A percentile compares a stretch with the other conserved stretches of the same genome.
These are phyloP conservation scores for Azemiops feae DNA, from an alignment of 2,113 vertebrate species.

Conservation along the genomic window DNA sequence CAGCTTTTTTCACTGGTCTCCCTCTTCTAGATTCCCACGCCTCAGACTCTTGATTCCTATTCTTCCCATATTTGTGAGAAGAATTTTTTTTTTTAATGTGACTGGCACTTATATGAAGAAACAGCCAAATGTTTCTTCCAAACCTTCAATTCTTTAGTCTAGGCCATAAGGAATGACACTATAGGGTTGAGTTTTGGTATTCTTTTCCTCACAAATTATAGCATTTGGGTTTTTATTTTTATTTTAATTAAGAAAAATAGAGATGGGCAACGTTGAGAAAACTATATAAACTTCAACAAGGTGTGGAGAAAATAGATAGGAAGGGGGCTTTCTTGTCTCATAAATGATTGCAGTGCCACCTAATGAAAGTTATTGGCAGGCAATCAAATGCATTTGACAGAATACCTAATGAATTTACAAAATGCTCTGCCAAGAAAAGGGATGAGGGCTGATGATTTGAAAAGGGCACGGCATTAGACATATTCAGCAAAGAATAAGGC, in stretches of 20 bases:
- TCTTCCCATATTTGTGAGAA: background rate
- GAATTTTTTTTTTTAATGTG: background rate
- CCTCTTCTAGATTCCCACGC: background rate
- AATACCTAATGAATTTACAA: background rate
- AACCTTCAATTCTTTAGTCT: background rate
- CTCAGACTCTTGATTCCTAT: background rate
- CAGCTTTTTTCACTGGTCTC: background rate
- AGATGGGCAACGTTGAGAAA: background rate
- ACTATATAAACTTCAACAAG: background rate
- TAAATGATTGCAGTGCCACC: background rate
- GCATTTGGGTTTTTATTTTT: background rate
- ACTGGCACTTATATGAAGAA: background rate
- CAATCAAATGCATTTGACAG: background rate
- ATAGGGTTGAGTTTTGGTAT: background rate
- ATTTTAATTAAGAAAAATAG: background rate
- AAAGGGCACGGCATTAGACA: background rate
- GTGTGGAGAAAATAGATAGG: background rate
- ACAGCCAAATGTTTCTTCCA: background rate
- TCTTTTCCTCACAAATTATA: background rate
- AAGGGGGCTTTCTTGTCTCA: background rate
- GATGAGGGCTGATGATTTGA: background rate
- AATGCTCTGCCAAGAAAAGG: background rate
- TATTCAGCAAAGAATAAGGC: background rate
- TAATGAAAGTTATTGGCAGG: background rate
- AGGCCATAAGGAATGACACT: too few species aligned